Conservation (phyloP, 2,888 invertebrate species). For the Tridacna crocea region DNA sequence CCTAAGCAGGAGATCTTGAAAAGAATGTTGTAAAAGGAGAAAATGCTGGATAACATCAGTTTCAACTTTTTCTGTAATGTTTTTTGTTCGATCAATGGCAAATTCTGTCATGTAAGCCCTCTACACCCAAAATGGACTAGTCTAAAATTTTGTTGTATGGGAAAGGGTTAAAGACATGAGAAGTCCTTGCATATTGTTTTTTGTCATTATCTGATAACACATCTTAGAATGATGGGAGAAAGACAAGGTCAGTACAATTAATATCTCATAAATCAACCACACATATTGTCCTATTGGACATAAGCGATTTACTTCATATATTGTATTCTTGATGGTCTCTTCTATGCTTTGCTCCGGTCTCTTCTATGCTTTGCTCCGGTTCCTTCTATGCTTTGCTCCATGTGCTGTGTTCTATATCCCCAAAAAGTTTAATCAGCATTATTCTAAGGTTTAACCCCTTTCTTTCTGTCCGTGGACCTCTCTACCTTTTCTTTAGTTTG, state of each 20-base stretch:
- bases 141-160: too few relatives aligned
- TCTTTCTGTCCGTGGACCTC: too few relatives aligned
- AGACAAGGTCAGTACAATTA: not conserved
- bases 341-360: too few relatives aligned
- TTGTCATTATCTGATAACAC: not conserved
- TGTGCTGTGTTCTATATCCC: too few relatives aligned
- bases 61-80: not conserved
- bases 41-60: not conserved
- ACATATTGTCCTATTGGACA: not conserved
- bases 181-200: not conserved
- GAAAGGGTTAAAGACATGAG: not conserved
- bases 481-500: too few relatives aligned
- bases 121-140: too few relatives aligned
- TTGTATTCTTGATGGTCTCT: too few relatives aligned
- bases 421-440: too few relatives aligned
- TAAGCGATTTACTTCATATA: too few relatives aligned
- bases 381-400: too few relatives aligned
- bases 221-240: slow-evolving; percentile 7
- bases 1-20: not conserved
- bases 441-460: too few relatives aligned
- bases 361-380: too few relatives aligned
- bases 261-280: slow-evolving; percentile 2
- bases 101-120: not conserved
- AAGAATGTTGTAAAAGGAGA: not conserved
- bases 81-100: not conserved